phyloP scores from a whole-genome alignment of 2,797 vertebrate species.

The Babyrousa celebensis region DNA sequence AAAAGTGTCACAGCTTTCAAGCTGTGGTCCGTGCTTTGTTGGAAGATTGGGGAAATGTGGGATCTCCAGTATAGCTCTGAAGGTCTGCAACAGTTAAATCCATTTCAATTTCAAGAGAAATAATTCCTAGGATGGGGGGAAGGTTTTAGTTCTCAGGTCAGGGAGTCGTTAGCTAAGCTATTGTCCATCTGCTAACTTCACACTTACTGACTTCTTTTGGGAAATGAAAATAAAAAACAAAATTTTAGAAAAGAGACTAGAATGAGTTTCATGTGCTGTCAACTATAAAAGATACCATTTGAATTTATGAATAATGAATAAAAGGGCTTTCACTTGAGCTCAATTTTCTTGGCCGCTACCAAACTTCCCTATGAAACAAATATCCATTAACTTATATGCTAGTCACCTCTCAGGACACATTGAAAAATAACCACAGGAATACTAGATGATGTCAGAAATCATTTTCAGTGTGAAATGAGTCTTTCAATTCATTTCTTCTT shows the following conservation, averaged over 20 bases:
- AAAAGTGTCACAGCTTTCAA: background rate
- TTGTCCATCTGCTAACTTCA: constrained; percentile 68
- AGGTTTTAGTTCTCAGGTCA: constrained; percentile 13
- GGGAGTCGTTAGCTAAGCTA: constrained; percentile 58
- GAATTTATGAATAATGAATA: constrained; percentile 75
- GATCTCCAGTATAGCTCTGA: background rate
- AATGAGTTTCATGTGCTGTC: constrained; percentile 48
- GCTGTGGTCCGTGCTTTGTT: background rate
- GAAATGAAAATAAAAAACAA: constrained; percentile 60
- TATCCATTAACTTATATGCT: constrained; percentile 10
- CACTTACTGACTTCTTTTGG: constrained; percentile 49
- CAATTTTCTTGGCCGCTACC: constrained; percentile 52
- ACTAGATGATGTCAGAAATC: constrained; percentile 46
- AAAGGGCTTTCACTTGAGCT: constrained; percentile 34
- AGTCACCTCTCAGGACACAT: constrained; percentile 23
- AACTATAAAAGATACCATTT: constrained; percentile 60
- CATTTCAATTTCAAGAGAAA: constrained; percentile 40
- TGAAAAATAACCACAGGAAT: constrained; percentile 33
- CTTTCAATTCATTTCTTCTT: constrained; percentile 5
- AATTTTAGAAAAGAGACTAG: constrained; percentile 13
- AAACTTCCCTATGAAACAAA: constrained; percentile 67
- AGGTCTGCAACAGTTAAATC: background rate
- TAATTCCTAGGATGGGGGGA: background rate
- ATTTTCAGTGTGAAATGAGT: constrained; percentile 52
- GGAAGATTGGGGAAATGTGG: background rate